Conservation (phyloP, 2,113 vertebrate species). For the Microtus montanus region DNA sequence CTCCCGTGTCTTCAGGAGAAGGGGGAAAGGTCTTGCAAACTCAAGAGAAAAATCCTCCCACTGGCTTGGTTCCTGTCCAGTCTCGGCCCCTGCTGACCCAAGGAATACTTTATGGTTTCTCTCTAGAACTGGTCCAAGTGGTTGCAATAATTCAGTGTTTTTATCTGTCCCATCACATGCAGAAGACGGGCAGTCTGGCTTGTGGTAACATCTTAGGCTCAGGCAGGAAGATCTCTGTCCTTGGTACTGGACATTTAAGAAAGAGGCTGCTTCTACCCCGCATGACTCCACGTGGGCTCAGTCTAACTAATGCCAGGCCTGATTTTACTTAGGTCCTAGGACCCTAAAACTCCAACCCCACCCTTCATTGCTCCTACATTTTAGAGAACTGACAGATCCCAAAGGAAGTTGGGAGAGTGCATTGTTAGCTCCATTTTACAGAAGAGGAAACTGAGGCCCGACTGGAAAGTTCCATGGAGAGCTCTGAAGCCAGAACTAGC, state of each 20-base stretch:
- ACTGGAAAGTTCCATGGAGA: background rate
- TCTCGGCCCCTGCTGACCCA: background rate
- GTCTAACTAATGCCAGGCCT: background rate
- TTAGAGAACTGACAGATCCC: background rate
- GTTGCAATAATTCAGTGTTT: conserved; percentile 30
- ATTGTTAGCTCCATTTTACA: conserved; percentile 35
- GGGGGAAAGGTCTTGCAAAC: conserved; percentile 8
- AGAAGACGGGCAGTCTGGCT: background rate
- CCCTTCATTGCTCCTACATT: background rate
- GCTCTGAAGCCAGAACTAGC: background rate
- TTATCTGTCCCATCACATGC: background rate
- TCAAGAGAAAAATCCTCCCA: conserved; percentile 35
- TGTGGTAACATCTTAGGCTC: background rate
- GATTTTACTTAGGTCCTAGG: background rate
- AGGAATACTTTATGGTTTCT: conserved; percentile 6
- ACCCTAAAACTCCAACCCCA: background rate
- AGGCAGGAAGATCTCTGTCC: conserved; percentile 35
- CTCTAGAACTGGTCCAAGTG: background rate
- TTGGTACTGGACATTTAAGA: conserved; percentile 60
- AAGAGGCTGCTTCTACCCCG: background rate
- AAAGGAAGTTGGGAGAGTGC: background rate
- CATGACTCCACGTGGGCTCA: background rate
- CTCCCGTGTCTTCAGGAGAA: background rate
- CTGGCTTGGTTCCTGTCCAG: background rate
- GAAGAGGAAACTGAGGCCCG: conserved; percentile 49